Evolutionary conservation across 92 coral and sea anemone species (phyloP).

Genomic region (Zoanthus sociatus): DNA sequence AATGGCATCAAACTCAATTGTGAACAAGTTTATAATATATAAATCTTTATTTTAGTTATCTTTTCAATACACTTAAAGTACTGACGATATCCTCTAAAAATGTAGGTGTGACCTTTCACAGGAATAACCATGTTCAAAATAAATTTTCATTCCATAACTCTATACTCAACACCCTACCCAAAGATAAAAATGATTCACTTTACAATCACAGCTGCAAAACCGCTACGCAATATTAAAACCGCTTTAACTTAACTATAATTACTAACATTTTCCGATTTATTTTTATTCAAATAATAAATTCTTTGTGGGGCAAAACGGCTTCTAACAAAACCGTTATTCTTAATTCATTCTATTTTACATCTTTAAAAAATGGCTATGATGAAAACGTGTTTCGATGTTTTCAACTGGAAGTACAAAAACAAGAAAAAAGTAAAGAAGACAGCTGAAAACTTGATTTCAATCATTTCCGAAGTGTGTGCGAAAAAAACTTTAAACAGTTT

Average conservation of each 20-base stretch:
- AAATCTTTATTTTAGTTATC: constrained; percentile 15
- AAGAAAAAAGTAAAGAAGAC: background rate
- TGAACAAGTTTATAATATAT: background rate
- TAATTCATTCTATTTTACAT: background rate
- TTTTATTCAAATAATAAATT: background rate
- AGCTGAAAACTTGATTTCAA: background rate
- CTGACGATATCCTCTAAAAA: background rate
- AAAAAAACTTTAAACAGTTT: too few species aligned
- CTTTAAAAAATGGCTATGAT: background rate
- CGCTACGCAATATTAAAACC: background rate
- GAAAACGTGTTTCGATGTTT: background rate
- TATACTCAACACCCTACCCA: background rate
- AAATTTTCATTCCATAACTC: background rate
- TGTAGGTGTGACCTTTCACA: background rate
- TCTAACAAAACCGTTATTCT: background rate
- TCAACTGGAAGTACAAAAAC: background rate
- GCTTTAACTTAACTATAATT: background rate
- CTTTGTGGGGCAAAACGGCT: background rate
- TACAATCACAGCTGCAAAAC: background rate
- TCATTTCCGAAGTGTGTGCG: background rate
- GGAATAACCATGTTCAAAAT: background rate
- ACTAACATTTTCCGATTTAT: too few species aligned
- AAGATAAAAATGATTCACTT: background rate
- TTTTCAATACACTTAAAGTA: background rate
- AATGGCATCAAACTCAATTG: too few species aligned